Conservation (phyloP, 2,113 vertebrate genomes). For the Eira barbara region DNA sequence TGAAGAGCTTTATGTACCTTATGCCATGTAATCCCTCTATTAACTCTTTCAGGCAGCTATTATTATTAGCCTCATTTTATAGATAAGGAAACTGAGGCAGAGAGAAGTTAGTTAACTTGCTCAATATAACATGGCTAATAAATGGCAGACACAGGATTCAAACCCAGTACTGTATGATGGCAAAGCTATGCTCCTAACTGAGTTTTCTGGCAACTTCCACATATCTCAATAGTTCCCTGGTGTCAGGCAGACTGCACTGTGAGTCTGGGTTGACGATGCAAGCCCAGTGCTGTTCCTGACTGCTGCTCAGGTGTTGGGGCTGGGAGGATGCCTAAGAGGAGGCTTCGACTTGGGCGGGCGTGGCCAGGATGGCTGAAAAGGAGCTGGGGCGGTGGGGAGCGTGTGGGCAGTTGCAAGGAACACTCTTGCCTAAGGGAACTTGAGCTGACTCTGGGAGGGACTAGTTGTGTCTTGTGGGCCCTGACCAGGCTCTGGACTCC, state of each 20-base stretch:
- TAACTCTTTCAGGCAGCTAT: background rate
- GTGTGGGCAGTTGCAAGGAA: background rate
- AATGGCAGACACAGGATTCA: background rate
- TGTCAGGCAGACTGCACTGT: background rate
- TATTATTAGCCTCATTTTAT: background rate
- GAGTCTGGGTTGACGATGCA: background rate
- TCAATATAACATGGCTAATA: background rate
- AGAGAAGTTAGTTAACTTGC: background rate
- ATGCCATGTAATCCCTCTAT: background rate
- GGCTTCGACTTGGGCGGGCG: background rate
- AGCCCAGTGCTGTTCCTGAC: background rate
- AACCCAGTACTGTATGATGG: background rate
- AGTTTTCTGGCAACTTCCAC: background rate
- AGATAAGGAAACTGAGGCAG: background rate
- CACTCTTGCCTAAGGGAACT: background rate
- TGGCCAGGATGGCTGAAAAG: background rate
- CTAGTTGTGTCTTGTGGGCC: background rate
- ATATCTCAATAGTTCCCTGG: background rate
- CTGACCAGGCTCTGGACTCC: background rate
- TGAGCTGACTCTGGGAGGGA: background rate
- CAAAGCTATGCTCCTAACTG: background rate
- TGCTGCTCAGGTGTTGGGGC: background rate
- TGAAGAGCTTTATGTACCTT: background rate
- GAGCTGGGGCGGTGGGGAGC: fast-evolving
- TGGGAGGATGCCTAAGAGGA: background rate